Conservation (phyloP, 2,113 vertebrate species). For the Chascanopsetta lugubris region DNA sequence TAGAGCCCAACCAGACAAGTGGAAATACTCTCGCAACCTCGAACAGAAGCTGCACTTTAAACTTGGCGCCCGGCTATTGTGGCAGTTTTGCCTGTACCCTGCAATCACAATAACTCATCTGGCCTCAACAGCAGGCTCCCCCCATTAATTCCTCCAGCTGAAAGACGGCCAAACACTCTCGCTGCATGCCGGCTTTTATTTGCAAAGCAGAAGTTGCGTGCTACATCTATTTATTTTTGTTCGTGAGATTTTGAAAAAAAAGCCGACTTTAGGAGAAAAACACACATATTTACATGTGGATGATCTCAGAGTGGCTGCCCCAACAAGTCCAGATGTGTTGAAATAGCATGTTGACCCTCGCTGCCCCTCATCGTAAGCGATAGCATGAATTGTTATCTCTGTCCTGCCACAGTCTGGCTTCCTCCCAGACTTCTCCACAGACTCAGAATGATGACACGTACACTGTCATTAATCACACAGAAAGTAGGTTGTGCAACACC, state of each 20-base stretch:
- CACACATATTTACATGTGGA: conserved; percentile 13
- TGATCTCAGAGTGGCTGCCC: conserved; percentile 17
- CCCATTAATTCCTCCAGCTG: background rate
- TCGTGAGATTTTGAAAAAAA: background rate
- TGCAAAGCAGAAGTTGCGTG: background rate
- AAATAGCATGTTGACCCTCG: conserved; percentile 37
- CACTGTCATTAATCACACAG: conserved; percentile 37
- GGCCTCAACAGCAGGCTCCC: background rate
- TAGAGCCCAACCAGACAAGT: conserved; percentile 56
- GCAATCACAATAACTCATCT: conserved; percentile 23
- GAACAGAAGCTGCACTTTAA: conserved; percentile 53
- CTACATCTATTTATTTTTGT: conserved; percentile 2
- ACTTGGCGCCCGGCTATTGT: conserved; percentile 45
- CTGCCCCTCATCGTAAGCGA: conserved; percentile 49
- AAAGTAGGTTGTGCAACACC: conserved; percentile 15
- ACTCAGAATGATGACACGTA: conserved; percentile 10
- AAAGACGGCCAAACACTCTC: background rate
- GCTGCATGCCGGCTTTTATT: background rate
- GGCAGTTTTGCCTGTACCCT: conserved; percentile 6
- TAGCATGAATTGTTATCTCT: conserved; percentile 45
- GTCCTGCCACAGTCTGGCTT: conserved; percentile 30
- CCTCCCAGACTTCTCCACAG: conserved; percentile 7
- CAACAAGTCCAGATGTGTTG: conserved; percentile 39
- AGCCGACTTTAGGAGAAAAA: conserved; percentile 6
- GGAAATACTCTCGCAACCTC: conserved; percentile 56